phyloP scores from a whole-genome alignment of 2,113 vertebrate species.

The Tetrao urogallus region DNA sequence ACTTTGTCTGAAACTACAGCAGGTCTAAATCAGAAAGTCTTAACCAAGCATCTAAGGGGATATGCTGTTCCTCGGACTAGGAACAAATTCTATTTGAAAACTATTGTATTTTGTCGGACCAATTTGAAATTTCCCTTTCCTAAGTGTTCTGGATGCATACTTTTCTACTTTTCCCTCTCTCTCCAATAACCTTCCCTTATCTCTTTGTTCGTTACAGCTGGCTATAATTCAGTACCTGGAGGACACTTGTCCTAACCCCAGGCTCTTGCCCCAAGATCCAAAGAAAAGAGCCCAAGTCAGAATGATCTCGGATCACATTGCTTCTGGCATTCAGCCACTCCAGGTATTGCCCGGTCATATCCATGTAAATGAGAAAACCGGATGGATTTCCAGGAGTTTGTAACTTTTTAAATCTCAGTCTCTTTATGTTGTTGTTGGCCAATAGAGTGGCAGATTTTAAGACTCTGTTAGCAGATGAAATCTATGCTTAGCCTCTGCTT shows the following conservation, averaged over 20 bases:
- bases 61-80: neutral
- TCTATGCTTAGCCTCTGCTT: neutral
- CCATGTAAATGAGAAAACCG: neutral
- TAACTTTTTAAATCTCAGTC: neutral
- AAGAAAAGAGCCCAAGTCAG: conserved; percentile 88
- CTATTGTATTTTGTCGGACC: neutral
- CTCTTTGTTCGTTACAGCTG: conserved; percentile 79
- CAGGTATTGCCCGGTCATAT: conserved; percentile 80
- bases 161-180: neutral
- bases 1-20: neutral
- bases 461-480: neutral
- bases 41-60: neutral
- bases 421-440: neutral
- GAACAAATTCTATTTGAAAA: neutral
- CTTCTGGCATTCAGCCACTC: conserved; percentile 92
- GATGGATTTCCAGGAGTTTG: neutral
- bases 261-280: conserved; percentile 86
- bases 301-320: conserved; percentile 91
- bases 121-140: neutral
- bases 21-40: neutral
- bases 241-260: conserved; percentile 86
- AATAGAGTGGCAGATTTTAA: neutral
- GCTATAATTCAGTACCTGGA: conserved; percentile 96
- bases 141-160: neutral
- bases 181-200: neutral